phyloP scores from a whole-genome alignment of 2,113 vertebrate species.

The Callaeas wilsoni region DNA sequence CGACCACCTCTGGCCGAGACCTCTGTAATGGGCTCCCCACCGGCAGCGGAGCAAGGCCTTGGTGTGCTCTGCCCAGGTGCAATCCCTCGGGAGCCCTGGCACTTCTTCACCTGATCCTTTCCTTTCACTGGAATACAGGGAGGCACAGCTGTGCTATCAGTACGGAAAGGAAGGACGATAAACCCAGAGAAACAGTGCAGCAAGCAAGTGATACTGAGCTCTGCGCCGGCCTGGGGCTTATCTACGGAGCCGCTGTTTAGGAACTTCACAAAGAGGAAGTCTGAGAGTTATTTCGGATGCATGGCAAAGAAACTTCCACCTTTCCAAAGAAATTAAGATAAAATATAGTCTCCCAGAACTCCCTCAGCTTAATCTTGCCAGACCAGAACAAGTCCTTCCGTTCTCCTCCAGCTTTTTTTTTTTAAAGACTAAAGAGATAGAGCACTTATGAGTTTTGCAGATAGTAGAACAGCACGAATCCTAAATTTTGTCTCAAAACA shows the following conservation, averaged over 20 bases:
- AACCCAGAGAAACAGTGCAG: rapidly evolving
- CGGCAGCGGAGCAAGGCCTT: neutral
- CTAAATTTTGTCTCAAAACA: neutral
- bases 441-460: neutral
- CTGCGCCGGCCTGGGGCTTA: neutral
- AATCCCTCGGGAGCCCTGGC: neutral
- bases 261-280: slow-evolving; percentile 1
- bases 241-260: neutral
- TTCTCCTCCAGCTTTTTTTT: neutral
- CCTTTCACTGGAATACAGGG: neutral
- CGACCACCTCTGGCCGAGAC: rapidly evolving
- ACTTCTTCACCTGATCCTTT: neutral
- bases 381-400: neutral
- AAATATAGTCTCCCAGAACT: neutral
- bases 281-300: neutral
- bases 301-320: neutral
- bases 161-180: neutral
- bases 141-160: slow-evolving; percentile 25
- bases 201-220: neutral
- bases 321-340: slow-evolving; percentile 27
- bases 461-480: neutral
- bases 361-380: slow-evolving; percentile 2
- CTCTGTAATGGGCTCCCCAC: rapidly evolving
- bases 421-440: neutral
- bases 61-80: neutral